A percentile compares a stretch with the other conserved stretches of the same genome.
These are phyloP conservation scores for Cheirogaleus major DNA, from an alignment of 2,797 vertebrate genomes.

Conservation along the genomic window DNA sequence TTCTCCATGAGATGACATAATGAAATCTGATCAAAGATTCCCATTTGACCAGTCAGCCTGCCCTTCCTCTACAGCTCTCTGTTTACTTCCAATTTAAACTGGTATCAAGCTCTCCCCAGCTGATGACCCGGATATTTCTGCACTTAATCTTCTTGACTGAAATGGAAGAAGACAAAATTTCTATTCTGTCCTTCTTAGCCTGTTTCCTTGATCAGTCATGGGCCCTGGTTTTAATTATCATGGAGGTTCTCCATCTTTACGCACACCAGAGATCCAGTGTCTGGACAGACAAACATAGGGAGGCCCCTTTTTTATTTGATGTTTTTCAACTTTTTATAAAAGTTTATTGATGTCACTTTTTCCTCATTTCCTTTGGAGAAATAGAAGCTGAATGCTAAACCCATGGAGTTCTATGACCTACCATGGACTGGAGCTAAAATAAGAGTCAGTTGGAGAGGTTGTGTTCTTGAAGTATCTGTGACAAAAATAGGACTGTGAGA, in stretches of 20 bases:
- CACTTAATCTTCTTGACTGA: background rate
- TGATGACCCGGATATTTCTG: conserved; percentile 45
- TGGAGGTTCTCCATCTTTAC: background rate
- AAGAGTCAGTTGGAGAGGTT: background rate
- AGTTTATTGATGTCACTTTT: background rate
- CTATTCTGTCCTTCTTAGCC: background rate
- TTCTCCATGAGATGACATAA: conserved; percentile 15
- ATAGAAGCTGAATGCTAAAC: background rate
- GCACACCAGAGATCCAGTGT: background rate
- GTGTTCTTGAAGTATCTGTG: background rate
- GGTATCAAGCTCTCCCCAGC: conserved; percentile 7
- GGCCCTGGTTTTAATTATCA: background rate
- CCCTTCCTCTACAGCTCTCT: background rate
- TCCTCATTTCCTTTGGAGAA: background rate
- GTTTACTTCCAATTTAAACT: conserved; percentile 64
- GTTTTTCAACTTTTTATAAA: background rate
- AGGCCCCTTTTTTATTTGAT: background rate
- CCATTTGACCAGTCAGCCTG: conserved; percentile 39
- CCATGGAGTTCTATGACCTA: background rate
- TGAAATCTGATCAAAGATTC: conserved; percentile 57
- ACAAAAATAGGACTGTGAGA: background rate
- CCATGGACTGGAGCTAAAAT: background rate
- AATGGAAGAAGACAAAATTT: conserved; percentile 16
- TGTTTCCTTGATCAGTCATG: background rate
- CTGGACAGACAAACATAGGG: background rate